These are phyloP conservation scores for Onychostruthus taczanowskii DNA, from an alignment of 2,113 vertebrate genomes.

Conservation along the genomic window DNA sequence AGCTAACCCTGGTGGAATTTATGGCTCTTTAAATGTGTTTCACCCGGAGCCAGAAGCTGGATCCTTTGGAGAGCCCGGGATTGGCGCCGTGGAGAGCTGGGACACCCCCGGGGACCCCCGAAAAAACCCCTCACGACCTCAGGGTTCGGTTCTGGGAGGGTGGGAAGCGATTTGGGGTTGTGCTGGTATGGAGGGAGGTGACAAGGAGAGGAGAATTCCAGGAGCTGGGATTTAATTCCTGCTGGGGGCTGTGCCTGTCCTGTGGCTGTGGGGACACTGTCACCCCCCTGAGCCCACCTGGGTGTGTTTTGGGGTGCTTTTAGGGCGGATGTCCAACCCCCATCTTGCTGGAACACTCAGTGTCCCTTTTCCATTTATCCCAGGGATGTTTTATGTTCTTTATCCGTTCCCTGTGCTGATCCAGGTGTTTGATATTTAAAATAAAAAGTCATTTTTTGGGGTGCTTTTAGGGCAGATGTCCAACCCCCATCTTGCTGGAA, in stretches of 20 bases:
- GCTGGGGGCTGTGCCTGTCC: background rate
- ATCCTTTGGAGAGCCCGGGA: rapidly evolving
- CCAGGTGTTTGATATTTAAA: background rate
- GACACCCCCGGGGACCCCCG: rapidly evolving
- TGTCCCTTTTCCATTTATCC: too few relatives aligned
- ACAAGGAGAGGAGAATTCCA: background rate
- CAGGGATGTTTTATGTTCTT: background rate
- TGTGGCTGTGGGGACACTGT: rapidly evolving
- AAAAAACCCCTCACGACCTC: rapidly evolving
- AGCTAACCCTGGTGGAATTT: background rate
- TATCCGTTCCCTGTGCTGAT: rapidly evolving
- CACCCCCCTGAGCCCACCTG: background rate
- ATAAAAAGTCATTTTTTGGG: too few relatives aligned
- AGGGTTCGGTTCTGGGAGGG: rapidly evolving
- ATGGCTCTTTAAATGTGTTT: background rate
- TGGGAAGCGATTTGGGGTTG: rapidly evolving
- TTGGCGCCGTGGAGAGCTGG: rapidly evolving
- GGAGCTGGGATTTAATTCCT: background rate
- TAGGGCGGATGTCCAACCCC: background rate
- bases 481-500: too few relatives aligned
- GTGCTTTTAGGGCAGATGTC: too few relatives aligned
- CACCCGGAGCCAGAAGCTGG: rapidly evolving
- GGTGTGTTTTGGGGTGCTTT: rapidly evolving
- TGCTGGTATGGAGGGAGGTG: background rate
- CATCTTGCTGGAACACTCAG: background rate